phyloP scores from a whole-genome alignment of 2,888 invertebrate species.

The Ormia ochracea region DNA sequence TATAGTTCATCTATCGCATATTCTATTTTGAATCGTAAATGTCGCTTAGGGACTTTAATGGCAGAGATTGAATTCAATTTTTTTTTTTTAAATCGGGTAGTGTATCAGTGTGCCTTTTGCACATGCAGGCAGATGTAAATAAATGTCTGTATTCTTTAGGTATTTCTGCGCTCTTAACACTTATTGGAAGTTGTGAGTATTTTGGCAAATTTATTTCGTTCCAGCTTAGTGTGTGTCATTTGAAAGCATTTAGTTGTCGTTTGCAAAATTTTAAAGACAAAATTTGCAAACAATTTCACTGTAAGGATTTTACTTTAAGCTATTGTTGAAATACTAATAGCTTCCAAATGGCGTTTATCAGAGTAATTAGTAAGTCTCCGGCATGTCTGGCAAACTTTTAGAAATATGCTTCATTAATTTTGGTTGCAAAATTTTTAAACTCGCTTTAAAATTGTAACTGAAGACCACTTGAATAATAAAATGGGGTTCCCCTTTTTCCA shows the following conservation, averaged over 20 bases:
- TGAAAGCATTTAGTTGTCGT: background rate
- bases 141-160: background rate
- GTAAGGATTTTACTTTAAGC: slow-evolving; percentile 9
- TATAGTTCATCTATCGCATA: slow-evolving; percentile 1
- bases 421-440: no score
- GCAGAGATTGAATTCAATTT: slow-evolving; percentile 9
- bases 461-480: no score
- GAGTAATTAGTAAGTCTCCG: no score
- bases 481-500: no score
- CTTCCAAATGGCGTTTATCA: no score
- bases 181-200: slow-evolving; percentile 47
- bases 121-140: background rate
- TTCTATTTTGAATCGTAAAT: slow-evolving; percentile 57
- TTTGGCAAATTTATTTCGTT: slow-evolving; percentile 38
- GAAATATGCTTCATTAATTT: no score
- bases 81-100: background rate
- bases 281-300: slow-evolving; percentile 33
- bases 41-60: slow-evolving; percentile 51
- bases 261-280: slow-evolving; percentile 28
- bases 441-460: no score
- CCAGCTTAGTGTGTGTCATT: background rate
- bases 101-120: slow-evolving; percentile 1
- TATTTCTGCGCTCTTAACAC: slow-evolving; percentile 28
- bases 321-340: slow-evolving; percentile 1
- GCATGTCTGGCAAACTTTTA: no score